These are phyloP conservation scores for Propithecus perrieri DNA, from an alignment of 2,797 vertebrate species.

Conservation along the genomic window DNA sequence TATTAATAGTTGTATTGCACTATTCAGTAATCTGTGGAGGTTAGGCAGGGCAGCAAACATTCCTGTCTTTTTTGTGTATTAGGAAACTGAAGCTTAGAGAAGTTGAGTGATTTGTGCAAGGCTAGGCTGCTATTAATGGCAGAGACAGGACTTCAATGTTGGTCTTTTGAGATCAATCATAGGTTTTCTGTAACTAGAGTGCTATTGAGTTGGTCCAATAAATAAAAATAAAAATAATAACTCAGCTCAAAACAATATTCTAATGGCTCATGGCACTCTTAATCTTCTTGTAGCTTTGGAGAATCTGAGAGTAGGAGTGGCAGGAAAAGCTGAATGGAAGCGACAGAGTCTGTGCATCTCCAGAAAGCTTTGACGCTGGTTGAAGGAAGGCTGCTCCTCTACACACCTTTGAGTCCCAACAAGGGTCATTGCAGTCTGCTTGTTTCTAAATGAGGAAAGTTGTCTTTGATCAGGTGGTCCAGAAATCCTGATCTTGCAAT, in stretches of 20 bases:
- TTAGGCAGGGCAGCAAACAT: too few relatives aligned
- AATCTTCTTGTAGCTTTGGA: not conserved
- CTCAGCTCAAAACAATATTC: not conserved
- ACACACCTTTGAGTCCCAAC: not conserved
- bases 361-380: fast-evolving
- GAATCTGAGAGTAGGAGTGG: not conserved
- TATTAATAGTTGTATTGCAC: not conserved
- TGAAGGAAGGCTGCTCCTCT: not conserved
- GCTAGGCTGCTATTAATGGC: not conserved
- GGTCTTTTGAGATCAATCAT: not conserved
- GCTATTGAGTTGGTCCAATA: not conserved
- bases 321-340: not conserved
- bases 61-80: not conserved
- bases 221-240: not conserved
- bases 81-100: not conserved
- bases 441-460: not conserved
- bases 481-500: not conserved
- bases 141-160: not conserved
- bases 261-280: not conserved
- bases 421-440: not conserved
- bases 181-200: not conserved
- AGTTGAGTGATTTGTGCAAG: not conserved
- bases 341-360: not conserved
- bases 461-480: not conserved
- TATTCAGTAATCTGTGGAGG: too few relatives aligned